A percentile compares a stretch with the other conserved stretches of the same genome.
Conservation (phyloP, 2,113 vertebrate species). For the Vimba vimba region DNA sequence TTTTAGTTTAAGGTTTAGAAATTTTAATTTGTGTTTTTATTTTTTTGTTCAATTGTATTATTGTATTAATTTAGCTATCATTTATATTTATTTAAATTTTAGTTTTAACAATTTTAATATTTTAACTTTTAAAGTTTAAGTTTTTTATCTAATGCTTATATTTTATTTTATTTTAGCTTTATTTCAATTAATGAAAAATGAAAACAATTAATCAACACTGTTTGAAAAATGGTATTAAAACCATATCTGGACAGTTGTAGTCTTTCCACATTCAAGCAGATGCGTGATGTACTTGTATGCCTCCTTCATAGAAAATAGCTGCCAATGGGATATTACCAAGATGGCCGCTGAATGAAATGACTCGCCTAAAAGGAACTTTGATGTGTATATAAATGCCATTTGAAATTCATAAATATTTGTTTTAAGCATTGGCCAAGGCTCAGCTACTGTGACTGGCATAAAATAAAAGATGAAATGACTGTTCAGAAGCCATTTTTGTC, state of each 20-base stretch:
- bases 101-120: neutral
- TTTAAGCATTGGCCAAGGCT: neutral
- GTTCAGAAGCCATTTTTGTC: slow-evolving; percentile 4
- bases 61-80: neutral
- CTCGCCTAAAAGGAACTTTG: neutral
- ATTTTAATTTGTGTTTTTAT: too few species aligned
- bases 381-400: neutral
- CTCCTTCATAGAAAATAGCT: neutral
- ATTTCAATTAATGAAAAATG: neutral
- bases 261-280: neutral
- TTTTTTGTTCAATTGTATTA: neutral
- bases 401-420: slow-evolving; percentile 25
- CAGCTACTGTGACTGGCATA: neutral
- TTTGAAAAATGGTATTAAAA: neutral
- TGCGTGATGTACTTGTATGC: neutral
- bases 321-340: neutral
- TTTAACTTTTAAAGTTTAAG: neutral
- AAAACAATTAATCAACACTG: neutral
- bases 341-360: neutral
- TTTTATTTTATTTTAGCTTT: neutral
- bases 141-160: neutral
- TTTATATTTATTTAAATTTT: neutral
- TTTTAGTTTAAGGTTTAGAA: neutral
- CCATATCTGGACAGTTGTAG: neutral
- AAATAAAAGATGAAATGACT: slow-evolving; percentile 21